Conservation (phyloP, 2,797 vertebrate species). For the Peromyscus eremicus region DNA sequence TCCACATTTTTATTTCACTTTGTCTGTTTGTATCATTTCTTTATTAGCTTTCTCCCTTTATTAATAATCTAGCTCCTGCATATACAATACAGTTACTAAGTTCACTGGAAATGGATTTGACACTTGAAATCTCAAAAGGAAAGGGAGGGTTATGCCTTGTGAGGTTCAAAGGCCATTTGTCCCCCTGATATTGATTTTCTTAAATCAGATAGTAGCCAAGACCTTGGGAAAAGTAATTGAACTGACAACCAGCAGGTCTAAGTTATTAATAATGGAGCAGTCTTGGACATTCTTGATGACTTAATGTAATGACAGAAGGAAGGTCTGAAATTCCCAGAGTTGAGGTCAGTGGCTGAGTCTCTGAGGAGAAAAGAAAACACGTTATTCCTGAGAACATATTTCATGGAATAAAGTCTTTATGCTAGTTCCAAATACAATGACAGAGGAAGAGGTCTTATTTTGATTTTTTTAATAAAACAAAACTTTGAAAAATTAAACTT, state of each 20-base stretch:
- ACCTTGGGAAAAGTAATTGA: constrained; percentile 69
- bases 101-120: constrained; percentile 58
- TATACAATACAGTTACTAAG: neutral
- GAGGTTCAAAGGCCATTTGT: constrained; percentile 67
- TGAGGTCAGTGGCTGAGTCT: constrained; percentile 43
- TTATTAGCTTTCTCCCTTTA: neutral
- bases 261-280: constrained; percentile 80
- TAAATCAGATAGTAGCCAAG: constrained; percentile 62
- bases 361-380: constrained; percentile 55
- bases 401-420: constrained; percentile 61
- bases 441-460: constrained; percentile 4
- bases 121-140: constrained; percentile 57
- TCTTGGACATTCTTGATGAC: constrained; percentile 71
- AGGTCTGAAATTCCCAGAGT: constrained; percentile 57
- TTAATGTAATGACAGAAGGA: constrained; percentile 68
- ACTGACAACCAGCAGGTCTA: constrained; percentile 63
- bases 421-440: neutral
- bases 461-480: constrained; percentile 32
- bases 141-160: constrained; percentile 40
- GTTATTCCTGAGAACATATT: constrained; percentile 63
- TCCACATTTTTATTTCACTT: constrained; percentile 53
- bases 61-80: constrained; percentile 55
- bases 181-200: constrained; percentile 72
- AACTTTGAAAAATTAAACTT: constrained; percentile 9
- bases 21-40: constrained; percentile 34